These are phyloP conservation scores for Aphis gossypii DNA, from an alignment of 1,140 invertebrate species.

Conservation along the genomic window DNA sequence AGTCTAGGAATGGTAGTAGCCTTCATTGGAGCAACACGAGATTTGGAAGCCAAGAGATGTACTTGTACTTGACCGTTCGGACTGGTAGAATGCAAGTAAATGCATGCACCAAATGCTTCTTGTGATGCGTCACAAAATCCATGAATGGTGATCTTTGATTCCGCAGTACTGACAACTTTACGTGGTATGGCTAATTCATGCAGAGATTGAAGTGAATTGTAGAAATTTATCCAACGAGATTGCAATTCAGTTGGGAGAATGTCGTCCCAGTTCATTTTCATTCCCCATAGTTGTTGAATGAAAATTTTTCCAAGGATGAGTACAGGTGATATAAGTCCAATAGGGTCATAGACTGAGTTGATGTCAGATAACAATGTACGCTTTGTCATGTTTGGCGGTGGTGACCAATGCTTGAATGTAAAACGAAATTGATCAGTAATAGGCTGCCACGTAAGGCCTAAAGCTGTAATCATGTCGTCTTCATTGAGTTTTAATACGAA, in stretches of 20 bases:
- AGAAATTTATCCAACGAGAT: conserved; percentile 29
- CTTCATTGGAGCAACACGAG: conserved; percentile 60
- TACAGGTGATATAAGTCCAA: conserved; percentile 61
- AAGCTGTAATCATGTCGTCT: conserved; percentile 18
- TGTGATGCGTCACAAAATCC: conserved; percentile 64
- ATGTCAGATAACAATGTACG: conserved; percentile 59
- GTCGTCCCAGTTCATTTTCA: conserved; percentile 53
- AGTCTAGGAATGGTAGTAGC: conserved; percentile 64
- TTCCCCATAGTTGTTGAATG: conserved; percentile 28
- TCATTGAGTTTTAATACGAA: background rate
- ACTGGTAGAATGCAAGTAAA: conserved; percentile 62
- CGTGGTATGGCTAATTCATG: conserved; percentile 45
- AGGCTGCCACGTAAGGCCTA: conserved; percentile 43
- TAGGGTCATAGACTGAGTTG: conserved; percentile 61
- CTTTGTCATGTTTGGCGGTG: conserved; percentile 46
- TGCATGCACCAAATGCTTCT: conserved; percentile 62
- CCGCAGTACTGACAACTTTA: background rate
- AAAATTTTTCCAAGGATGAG: conserved; percentile 56
- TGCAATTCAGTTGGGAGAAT: background rate
- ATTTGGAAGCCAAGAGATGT: conserved; percentile 57
- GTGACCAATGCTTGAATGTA: background rate
- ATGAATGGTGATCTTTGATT: conserved; percentile 59
- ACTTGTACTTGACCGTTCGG: conserved; percentile 27
- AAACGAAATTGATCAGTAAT: conserved; percentile 38
- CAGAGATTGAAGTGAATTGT: background rate